These are phyloP conservation scores for Seriola quinqueradiata DNA, from an alignment of 2,113 vertebrate species.

Conservation along the genomic window DNA sequence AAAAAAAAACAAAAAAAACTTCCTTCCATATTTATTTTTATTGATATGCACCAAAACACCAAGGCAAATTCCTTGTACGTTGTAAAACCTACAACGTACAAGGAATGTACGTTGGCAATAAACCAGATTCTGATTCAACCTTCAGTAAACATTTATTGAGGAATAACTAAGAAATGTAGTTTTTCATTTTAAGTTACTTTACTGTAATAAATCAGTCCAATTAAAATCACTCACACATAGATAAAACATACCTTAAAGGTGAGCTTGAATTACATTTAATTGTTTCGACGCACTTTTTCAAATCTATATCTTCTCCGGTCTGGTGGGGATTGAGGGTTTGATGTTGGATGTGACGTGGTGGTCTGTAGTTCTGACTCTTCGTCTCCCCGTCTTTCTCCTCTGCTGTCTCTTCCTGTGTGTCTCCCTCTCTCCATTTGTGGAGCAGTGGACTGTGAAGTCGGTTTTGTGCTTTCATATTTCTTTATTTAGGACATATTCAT, in stretches of 20 bases:
- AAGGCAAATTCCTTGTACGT: no score
- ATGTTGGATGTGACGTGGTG: conserved; percentile 81
- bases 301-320: conserved; percentile 69
- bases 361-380: conserved; percentile 78
- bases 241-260: not conserved
- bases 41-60: no score
- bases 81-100: no score
- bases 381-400: conserved; percentile 73
- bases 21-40: no score
- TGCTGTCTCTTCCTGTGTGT: conserved; percentile 80
- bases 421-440: conserved; percentile 83
- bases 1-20: not conserved
- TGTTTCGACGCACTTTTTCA: not conserved
- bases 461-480: conserved; percentile 66
- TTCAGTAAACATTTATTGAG: not conserved
- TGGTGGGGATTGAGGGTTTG: conserved; percentile 56
- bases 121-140: not conserved
- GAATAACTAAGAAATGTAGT: not conserved
- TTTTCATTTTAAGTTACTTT: not conserved
- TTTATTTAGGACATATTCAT: conserved; percentile 20
- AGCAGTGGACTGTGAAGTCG: conserved; percentile 79
- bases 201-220: not conserved
- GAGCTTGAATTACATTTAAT: not conserved
- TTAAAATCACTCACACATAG: not conserved
- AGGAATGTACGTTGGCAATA: no score